Evolutionary conservation across 2,888 invertebrate genomes (phyloP).

Genomic region (Cryptosula pallasiana): DNA sequence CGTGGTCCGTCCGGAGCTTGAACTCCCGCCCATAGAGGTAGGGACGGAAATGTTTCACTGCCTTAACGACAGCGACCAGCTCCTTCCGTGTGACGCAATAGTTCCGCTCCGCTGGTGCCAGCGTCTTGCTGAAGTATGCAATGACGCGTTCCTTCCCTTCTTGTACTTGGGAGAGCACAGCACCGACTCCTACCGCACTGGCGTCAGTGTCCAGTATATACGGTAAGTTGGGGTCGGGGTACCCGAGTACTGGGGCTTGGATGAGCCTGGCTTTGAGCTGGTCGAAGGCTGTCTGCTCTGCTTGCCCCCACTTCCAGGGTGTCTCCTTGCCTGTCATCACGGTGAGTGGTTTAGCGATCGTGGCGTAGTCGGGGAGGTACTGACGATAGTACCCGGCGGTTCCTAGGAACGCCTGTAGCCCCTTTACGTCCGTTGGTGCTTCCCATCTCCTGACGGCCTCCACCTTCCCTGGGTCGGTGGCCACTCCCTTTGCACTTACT

Average conservation of each 20-base stretch:
- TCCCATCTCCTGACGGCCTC: neutral
- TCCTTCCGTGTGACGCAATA: too few species aligned
- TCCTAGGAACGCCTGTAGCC: neutral
- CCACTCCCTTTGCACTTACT: slow-evolving; percentile 1
- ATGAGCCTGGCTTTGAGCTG: neutral
- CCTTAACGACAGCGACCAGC: too few species aligned
- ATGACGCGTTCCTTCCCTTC: too few species aligned
- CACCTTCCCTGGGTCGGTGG: slow-evolving; percentile 24
- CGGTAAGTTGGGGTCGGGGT: neutral
- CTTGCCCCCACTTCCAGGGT: neutral
- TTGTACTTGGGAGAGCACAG: too few species aligned
- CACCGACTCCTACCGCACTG: slow-evolving; percentile 1
- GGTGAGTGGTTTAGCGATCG: slow-evolving; percentile 15
- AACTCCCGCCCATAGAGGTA: too few species aligned
- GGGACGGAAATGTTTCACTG: too few species aligned
- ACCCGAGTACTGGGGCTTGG: neutral
- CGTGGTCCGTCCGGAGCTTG: too few species aligned
- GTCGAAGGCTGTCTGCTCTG: neutral
- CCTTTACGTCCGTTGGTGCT: neutral
- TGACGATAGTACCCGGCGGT: neutral
- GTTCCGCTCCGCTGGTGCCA: too few species aligned
- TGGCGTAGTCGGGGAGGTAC: slow-evolving; percentile 24
- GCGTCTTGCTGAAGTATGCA: too few species aligned
- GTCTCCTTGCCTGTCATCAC: slow-evolving; percentile 9
- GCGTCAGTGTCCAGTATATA: slow-evolving; percentile 19